These are phyloP conservation scores for Cataglyphis rosenhaueri DNA, from an alignment of 2,888 invertebrate genomes.

Conservation along the genomic window DNA sequence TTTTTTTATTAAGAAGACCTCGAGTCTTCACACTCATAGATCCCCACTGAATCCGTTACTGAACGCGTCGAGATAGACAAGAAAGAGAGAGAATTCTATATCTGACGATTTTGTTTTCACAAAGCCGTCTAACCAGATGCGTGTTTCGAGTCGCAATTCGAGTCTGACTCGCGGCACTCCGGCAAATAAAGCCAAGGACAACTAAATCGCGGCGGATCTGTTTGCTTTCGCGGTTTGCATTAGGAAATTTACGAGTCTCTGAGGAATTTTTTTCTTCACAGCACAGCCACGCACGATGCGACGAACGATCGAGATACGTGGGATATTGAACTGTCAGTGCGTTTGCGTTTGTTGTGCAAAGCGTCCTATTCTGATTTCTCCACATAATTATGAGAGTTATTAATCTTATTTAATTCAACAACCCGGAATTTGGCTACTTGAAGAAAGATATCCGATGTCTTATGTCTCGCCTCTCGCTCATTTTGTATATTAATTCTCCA, in stretches of 20 bases:
- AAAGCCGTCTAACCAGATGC: not conserved
- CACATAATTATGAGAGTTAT: slow-evolving; percentile 4
- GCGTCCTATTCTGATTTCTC: not conserved
- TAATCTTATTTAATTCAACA: not conserved
- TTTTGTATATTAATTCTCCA: not conserved
- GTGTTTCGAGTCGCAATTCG: not conserved
- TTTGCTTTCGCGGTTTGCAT: slow-evolving; percentile 40
- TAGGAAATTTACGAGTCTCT: slow-evolving; percentile 45
- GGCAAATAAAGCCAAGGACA: slow-evolving; percentile 48
- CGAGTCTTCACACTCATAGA: not conserved
- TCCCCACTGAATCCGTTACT: not conserved
- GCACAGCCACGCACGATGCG: not conserved
- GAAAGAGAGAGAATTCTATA: not conserved
- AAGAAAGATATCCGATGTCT: not conserved
- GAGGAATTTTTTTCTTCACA: slow-evolving; percentile 35
- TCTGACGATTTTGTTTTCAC: not conserved
- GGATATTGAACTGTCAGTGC: slow-evolving; percentile 35
- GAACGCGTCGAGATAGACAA: not conserved
- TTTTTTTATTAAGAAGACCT: not conserved
- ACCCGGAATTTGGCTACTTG: not conserved
- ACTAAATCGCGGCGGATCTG: slow-evolving; percentile 25
- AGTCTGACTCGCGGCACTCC: not conserved
- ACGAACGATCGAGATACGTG: slow-evolving; percentile 4
- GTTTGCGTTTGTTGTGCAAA: not conserved
- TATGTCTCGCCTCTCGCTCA: not conserved